Evolutionary conservation across 2,888 invertebrate species (phyloP), one percentile per base, ranked within the genome.

Genomic region (Smittia sp.): DNA sequence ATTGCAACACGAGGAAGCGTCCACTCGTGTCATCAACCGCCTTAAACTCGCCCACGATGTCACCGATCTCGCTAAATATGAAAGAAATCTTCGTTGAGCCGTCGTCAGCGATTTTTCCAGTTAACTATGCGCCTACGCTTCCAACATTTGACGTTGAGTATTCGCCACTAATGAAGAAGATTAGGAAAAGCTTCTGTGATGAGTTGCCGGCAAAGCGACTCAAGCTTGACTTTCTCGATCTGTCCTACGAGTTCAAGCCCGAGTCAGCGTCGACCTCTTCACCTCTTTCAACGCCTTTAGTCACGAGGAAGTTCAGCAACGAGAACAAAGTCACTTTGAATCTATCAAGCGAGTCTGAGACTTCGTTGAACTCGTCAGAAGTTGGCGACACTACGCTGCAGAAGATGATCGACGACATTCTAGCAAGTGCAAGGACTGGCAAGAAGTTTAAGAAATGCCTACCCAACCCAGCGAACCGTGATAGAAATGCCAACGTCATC

Each of bases 341-440:
- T 15, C 18, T 67, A 18, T 73, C 74, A 7, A 73, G 67, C 46
- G 38, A 69, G 0, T 70, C 75, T 11, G 77, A 79, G 2, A 76
- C 76, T 11, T 77, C 79, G 6, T 75, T 81, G 2, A 81, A 79
- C 69, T 82, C 82, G 15, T 80, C 79, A 1, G 78, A 78, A 75
- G 81, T 82, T 80, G 81, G 82, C 13, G 82, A 82, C 75, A 78
- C 78, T 11, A 82, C 82, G 1, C 75, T 82, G 74, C 81, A 82
- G 69, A 79, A 79, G 63, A 82, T 82, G 82, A 82, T 82, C 74
- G 82, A 82, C 75, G 82, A 82, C 32, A 82, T 82, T 68, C 76
- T 82, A 18, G 81, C 81, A 76, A 82, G 82, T 76, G 81, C 80
- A 1, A 78, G 79, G n/a, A 82, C 82, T 38, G 72, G 72, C 13